Conservation (phyloP, 2,113 vertebrate genomes). For the Chelonoidis abingdonii region DNA sequence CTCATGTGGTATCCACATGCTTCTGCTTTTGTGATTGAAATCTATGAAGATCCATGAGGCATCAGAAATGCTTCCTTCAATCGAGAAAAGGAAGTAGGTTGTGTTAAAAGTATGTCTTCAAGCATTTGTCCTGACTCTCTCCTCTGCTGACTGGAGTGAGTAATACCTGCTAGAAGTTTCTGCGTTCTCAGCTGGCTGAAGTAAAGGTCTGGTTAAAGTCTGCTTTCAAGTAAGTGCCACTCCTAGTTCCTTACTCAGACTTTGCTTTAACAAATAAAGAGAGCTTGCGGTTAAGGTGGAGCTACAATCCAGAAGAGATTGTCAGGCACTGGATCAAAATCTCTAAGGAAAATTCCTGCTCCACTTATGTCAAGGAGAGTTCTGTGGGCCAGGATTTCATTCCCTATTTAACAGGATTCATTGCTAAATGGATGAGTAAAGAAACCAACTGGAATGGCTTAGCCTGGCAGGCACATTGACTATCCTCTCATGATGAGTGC, state of each 20-base stretch:
- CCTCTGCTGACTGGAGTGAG: fast-evolving
- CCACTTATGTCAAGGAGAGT: fast-evolving
- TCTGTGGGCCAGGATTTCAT: background rate
- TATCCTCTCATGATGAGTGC: fast-evolving
- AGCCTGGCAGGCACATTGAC: background rate
- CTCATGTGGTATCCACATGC: background rate
- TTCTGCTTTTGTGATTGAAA: background rate
- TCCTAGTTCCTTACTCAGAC: background rate
- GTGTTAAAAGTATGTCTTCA: background rate
- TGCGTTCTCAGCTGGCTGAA: background rate
- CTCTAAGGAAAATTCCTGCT: fast-evolving
- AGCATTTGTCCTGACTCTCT: fast-evolving
- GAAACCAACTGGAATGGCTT: background rate
- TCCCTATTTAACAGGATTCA: background rate
- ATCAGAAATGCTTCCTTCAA: background rate
- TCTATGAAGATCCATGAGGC: fast-evolving
- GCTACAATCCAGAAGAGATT: background rate
- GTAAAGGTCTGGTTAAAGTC: constrained; percentile 26
- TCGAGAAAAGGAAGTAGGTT: background rate
- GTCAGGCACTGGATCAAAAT: background rate
- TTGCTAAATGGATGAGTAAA: background rate
- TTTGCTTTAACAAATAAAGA: constrained; percentile 26
- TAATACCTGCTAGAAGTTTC: background rate
- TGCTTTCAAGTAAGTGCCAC: background rate
- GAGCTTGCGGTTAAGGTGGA: background rate